These are phyloP conservation scores for Ictalurus punctatus DNA, from an alignment of 2,113 vertebrate species.

Conservation along the genomic window DNA sequence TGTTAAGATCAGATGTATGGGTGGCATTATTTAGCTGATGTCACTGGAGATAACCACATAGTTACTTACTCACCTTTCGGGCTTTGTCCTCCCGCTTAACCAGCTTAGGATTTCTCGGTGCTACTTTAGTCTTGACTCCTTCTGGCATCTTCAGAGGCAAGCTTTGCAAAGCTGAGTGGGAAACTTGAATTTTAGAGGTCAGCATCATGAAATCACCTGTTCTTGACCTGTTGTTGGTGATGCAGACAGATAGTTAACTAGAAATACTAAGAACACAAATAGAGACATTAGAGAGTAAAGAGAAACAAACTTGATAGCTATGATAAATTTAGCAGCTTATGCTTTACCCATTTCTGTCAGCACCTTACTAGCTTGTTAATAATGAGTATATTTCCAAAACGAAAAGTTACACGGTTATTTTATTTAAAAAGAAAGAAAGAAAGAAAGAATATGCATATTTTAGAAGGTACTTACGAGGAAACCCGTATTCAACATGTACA, in stretches of 20 bases:
- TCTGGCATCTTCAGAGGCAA: slow-evolving; percentile 53
- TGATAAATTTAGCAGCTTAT: background rate
- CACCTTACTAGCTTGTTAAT: too few species aligned
- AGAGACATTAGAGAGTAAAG: too few species aligned
- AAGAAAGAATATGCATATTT: background rate
- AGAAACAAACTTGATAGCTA: background rate
- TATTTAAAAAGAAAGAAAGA: background rate
- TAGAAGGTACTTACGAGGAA: slow-evolving; percentile 16
- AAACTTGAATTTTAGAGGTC: slow-evolving; percentile 45
- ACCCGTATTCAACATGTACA: background rate
- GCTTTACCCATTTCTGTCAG: too few species aligned
- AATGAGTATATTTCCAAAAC: too few species aligned
- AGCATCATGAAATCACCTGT: slow-evolving; percentile 58
- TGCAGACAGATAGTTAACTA: background rate
- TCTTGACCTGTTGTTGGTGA: background rate
- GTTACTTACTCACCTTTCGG: slow-evolving; percentile 59
- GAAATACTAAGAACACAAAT: too few species aligned
- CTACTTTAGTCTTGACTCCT: slow-evolving; percentile 62
- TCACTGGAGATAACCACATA: background rate
- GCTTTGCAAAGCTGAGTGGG: slow-evolving; percentile 51
- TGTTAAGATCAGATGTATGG: background rate
- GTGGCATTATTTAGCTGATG: background rate
- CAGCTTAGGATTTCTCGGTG: slow-evolving; percentile 58
- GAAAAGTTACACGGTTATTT: too few species aligned
- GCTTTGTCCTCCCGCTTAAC: slow-evolving; percentile 57